Evolutionary conservation across 2,888 invertebrate genomes (phyloP).

Genomic region (Drosophila glabriapex): DNA sequence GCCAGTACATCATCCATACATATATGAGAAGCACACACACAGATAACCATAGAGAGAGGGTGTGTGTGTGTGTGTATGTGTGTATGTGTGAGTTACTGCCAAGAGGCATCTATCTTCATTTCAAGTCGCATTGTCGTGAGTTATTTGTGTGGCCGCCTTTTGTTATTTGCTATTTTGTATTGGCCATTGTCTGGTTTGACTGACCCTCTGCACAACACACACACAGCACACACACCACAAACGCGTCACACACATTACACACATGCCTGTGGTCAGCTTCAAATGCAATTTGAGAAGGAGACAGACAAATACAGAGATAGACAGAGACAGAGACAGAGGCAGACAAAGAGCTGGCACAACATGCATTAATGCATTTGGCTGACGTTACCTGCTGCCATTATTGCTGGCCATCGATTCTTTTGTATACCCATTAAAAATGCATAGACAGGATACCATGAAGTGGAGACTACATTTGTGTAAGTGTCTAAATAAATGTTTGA

Average conservation of each 20-base stretch:
- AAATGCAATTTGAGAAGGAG: conserved; percentile 34
- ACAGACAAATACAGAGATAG: neutral
- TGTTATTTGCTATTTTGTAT: conserved; percentile 62
- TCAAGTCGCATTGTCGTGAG: conserved; percentile 72
- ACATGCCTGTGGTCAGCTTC: conserved; percentile 17
- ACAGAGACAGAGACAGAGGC: neutral
- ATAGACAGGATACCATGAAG: neutral
- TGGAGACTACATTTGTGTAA: neutral
- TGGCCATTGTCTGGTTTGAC: conserved; percentile 44
- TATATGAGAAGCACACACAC: neutral
- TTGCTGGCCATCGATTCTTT: conserved; percentile 30
- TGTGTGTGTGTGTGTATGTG: neutral
- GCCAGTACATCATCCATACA: conserved; percentile 49
- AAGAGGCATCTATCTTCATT: conserved; percentile 65
- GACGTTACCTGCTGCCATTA: conserved; percentile 29
- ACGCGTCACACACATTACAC: conserved; percentile 1
- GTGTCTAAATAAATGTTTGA: neutral
- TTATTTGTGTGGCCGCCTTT: conserved; percentile 71
- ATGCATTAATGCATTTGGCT: conserved; percentile 51
- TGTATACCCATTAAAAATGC: neutral
- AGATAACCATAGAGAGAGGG: neutral
- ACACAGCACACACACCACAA: conserved; percentile 7
- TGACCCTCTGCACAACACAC: conserved; percentile 16
- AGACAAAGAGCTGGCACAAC: neutral
- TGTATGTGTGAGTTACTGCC: neutral